Evolutionary conservation across 2,888 invertebrate genomes (phyloP), one percentile per base, ranked within the genome.

Genomic region (Habroteleia sp.): DNA sequence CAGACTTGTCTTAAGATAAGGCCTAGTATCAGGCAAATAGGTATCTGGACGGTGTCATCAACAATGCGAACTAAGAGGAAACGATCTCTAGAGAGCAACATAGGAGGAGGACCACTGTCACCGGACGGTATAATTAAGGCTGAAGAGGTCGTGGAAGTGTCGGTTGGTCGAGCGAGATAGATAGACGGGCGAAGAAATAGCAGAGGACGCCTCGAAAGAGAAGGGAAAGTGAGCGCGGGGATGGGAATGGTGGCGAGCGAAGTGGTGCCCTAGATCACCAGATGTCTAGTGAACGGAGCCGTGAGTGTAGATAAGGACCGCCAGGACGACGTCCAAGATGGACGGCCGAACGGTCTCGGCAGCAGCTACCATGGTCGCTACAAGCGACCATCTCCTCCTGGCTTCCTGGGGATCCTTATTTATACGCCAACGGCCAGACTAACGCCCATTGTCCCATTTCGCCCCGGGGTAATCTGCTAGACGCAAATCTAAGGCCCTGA

Each of bases 401-500:
- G 85, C 86, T 86, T 86, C 84, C 83, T 83, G 81, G 84, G 85
- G 85, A 87, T 87, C 87, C 87, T 87, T 87, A 87, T 87, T 87
- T 87, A 87, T 87, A 87, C 83, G 84, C 82, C 85, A 82, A 84
- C 82, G 83, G 80, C 84, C 83, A 86, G 84, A 85, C 86, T 87
- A 87, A 86, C 87, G 87, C 87, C 87, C 87, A 88, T 88, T 88
- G 87, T 88, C 86, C 88, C 86, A 87, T 87, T 87, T 87, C 85
- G 85, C 85, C 83, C 83, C 81, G 82, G 82, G 84, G 85, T 88
- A 88, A 88, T 88, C 88, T 87, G 87, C 85, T 83, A 86, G 88
- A 88, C 88, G 87, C 88, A 88, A 88, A 88, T 88, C 88, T 87
- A 87, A 88, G 86, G 86, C 84, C 85, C 85, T 88, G 87, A 88